phyloP scores from a whole-genome alignment of 2,797 vertebrate species.

The Echeneis naucrates region DNA sequence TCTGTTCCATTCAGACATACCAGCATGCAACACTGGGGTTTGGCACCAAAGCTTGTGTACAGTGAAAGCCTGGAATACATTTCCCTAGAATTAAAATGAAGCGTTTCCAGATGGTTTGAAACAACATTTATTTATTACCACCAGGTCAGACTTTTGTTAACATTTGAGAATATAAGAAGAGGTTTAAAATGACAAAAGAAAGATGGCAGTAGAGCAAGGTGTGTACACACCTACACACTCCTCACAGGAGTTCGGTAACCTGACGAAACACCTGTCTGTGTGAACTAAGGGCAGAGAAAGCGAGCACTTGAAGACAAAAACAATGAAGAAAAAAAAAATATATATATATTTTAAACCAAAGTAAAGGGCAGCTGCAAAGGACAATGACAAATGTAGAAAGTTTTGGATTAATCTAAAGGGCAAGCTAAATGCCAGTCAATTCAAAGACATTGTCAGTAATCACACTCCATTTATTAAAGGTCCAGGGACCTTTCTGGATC shows the following conservation, averaged over 20 bases:
- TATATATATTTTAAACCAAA: background rate
- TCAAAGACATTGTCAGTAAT: background rate
- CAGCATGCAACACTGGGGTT: background rate
- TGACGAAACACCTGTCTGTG: background rate
- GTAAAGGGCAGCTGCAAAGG: background rate
- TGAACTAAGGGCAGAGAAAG: background rate
- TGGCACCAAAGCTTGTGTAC: background rate
- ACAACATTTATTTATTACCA: background rate
- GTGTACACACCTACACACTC: background rate
- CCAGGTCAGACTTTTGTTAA: background rate
- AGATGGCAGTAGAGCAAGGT: background rate
- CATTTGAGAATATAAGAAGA: no score
- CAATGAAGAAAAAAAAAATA: background rate
- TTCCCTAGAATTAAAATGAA: background rate
- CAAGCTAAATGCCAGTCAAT: background rate
- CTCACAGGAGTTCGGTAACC: background rate
- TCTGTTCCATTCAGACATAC: background rate
- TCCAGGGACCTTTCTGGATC: background rate
- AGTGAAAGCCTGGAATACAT: background rate
- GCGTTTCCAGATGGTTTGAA: background rate
- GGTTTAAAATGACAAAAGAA: no score
- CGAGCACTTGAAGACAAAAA: background rate
- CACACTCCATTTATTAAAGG: background rate
- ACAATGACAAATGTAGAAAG: background rate
- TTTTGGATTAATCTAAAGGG: background rate